Evolutionary conservation across 2,797 vertebrate species (phyloP).

Genomic region (Helarctos malayanus): DNA sequence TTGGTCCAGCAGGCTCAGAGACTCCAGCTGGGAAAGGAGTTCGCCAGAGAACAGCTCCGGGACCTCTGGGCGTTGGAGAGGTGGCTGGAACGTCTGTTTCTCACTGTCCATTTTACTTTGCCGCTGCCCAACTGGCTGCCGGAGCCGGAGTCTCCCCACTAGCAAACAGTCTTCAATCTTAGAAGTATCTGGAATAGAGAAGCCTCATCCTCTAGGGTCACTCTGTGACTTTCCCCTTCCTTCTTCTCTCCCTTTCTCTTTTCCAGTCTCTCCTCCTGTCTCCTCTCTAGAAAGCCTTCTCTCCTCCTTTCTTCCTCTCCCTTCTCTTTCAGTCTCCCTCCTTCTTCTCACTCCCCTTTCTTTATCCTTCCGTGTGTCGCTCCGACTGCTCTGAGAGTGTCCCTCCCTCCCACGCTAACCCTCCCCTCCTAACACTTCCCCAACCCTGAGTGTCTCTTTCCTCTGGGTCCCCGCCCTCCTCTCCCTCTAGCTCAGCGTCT

Average conservation of each 20-base stretch:
- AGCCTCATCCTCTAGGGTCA: conserved; percentile 23
- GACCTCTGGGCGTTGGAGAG: conserved; percentile 12
- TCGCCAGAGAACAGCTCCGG: conserved; percentile 39
- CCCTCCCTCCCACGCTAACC: conserved; percentile 56
- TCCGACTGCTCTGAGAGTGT: neutral
- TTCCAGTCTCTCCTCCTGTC: neutral
- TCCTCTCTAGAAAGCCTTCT: neutral
- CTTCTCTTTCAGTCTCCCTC: neutral
- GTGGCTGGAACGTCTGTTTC: conserved; percentile 50
- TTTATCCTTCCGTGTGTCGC: neutral
- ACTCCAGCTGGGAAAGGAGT: conserved; percentile 54
- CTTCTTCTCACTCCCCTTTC: conserved; percentile 36
- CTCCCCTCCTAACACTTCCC: conserved; percentile 42
- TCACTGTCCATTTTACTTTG: conserved; percentile 73
- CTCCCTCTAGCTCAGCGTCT: conserved; percentile 4
- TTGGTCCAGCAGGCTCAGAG: neutral
- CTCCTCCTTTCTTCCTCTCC: neutral
- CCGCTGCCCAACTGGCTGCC: conserved; percentile 38
- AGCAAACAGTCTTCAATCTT: conserved; percentile 45
- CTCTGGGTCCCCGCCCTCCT: conserved; percentile 10
- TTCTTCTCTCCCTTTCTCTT: neutral
- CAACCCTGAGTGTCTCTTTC: conserved; percentile 40
- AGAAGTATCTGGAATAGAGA: conserved; percentile 68
- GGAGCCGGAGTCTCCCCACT: neutral
- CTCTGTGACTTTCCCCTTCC: neutral